Evolutionary conservation across 2,113 vertebrate genomes (phyloP), one percentile per base, ranked within the genome.

Genomic region (Dendropsophus ebraccatus): DNA sequence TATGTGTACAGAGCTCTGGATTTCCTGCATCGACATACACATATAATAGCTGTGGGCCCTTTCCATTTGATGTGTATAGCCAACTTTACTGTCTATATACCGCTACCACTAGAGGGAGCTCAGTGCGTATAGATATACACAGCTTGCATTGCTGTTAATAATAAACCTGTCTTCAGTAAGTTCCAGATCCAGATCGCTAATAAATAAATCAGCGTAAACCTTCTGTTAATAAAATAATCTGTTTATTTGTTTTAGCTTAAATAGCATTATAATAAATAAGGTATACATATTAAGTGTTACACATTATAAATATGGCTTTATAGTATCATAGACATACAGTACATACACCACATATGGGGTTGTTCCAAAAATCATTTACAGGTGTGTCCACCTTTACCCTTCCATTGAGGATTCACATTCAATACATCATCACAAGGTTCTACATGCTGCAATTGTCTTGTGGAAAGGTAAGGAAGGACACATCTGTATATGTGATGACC

Each of bases 181-280:
- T 28, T 30, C 3, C 62, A 2, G 28, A 28, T 65, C 12, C 3
- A 8, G 8, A 65, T 30, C 6, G 4, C 62, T 2, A 65, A 13
- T 56, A 32, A 32, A 10, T 1, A 52, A 17, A 11, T 17, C 11
- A 56, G 28, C 9, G 21, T 23, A 56, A 32, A 60, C 30, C 54
- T 47, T 14, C 0, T 0, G n/a, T 65, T 81, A 81, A 45, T 81
- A 81, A 62, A 81, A 62, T 81, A 62, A 81, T 81, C 32, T 47
- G n/a, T 81, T 81, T 65, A 65, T 81, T 65, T 6, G 17, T 3
- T 45, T 45, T 11, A 62, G 37, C n/a, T 81, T 47, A 81, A 45
- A 81, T 79, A 79, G 52, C 30, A 37, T 79, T 52, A 58, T 79
- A 79, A 79, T 79, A 79, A 58, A 79, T 79, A 79, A 58, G 58